phyloP scores from a whole-genome alignment of 1,140 invertebrate species.

The Pogonomyrmex barbatus region DNA sequence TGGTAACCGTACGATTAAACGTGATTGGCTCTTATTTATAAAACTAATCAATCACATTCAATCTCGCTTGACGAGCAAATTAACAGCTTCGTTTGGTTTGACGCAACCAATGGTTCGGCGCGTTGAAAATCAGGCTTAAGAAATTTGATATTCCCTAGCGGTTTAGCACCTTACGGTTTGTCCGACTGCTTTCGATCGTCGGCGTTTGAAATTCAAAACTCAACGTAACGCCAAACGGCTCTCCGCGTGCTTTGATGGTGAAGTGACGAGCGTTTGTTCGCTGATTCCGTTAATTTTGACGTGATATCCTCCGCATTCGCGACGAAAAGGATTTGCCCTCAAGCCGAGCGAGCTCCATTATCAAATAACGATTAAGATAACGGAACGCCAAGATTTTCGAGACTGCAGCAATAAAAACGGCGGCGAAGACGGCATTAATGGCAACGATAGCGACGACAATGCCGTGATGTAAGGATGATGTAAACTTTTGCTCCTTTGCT shows the following conservation, averaged over 20 bases:
- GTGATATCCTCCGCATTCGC: neutral
- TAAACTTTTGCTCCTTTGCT: neutral
- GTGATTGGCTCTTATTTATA: no score
- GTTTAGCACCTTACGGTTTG: neutral
- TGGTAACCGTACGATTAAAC: no score
- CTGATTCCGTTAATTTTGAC: neutral
- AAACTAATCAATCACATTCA: no score
- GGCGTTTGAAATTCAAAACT: slow-evolving; percentile 36
- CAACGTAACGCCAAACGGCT: slow-evolving; percentile 29
- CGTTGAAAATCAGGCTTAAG: no score
- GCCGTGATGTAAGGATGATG: no score
- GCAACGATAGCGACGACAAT: neutral
- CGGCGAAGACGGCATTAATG: neutral
- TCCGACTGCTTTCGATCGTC: neutral
- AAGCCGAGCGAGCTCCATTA: no score
- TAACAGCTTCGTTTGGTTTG: no score
- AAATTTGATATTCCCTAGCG: neutral
- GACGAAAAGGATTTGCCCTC: neutral
- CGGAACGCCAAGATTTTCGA: neutral
- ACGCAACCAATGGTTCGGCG: no score
- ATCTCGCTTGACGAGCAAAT: no score
- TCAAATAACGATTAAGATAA: neutral
- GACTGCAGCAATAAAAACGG: neutral
- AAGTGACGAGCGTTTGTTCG: neutral
- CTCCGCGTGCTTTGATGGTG: neutral